Evolutionary conservation across 1,140 invertebrate species (phyloP), one percentile per base, ranked within the genome.

Genomic region (Muscidifurax raptorellus): DNA sequence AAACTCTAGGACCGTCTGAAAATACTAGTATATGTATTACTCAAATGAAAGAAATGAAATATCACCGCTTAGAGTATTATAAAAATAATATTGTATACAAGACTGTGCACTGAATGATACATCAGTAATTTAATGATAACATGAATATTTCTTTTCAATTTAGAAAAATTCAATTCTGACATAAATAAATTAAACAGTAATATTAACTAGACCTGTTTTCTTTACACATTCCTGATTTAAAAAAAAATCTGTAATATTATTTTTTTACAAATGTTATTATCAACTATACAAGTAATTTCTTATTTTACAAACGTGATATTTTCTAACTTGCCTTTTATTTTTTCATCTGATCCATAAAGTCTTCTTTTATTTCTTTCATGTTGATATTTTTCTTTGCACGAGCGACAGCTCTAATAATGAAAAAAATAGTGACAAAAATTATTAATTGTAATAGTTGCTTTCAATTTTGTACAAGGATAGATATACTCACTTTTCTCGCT

Each of bases 401-500:
- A 59, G 1, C 5, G 5, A 59, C 15, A 18, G 22, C 22, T 59
- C 52, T 59, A 22, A 59, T 22, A 18, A 59, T 59, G 36, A 59
- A 59, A 22, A n/a, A 59, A n/a, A n/a, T n/a, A n/a, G 18, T 59
- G n/a, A 59, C 1, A 18, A 4, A n/a, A 59, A 22, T 59, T 59
- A 7, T 59, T 22, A 59, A 59, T n/a, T 59, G 18, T 7, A 59
- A n/a, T 5, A 59, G 6, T 59, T 9, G n/a, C n/a, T n/a, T n/a
- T n/a, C n/a, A 59, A 18, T n/a, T 59, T 59, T 6, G 6, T 22
- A n/a, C 4, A n/a, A 59, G 18, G 4, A 59, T 6, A 59, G 7
- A 59, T 59, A 7, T 84, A 86, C 86, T 87, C 85, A 86, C 88
- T 84, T 12, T 22, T 86, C 69, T 72, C 72, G 86, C 2, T 88